phyloP scores from a whole-genome alignment of 2,113 vertebrate genomes.

The Anser cygnoides region DNA sequence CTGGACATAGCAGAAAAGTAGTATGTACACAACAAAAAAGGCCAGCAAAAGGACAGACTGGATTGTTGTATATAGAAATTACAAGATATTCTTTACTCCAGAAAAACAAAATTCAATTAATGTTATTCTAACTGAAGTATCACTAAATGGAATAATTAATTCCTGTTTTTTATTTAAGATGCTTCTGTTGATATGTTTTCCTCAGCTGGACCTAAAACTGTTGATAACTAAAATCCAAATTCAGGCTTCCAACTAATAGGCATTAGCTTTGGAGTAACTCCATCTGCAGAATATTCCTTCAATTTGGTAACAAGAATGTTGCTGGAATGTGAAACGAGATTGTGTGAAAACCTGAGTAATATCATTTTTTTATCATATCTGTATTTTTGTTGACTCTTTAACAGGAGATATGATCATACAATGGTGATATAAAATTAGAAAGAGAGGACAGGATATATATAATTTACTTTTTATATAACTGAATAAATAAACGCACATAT shows the following conservation, averaged over 20 bases:
- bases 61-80: not conserved
- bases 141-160: slow-evolving; percentile 21
- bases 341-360: not conserved
- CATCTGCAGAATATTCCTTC: not conserved
- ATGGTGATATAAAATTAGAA: not conserved
- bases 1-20: not conserved
- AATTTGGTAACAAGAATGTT: not conserved
- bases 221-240: not conserved
- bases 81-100: not conserved
- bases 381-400: not conserved
- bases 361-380: not conserved
- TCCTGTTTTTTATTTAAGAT: not conserved
- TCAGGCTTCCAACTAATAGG: not conserved
- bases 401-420: not conserved
- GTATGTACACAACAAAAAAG: not conserved
- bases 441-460: not conserved
- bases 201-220: not conserved
- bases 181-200: not conserved
- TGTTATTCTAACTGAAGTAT: not conserved
- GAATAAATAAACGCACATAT: not conserved
- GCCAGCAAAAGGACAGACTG: not conserved
- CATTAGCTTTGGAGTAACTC: not conserved
- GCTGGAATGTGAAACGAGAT: not conserved
- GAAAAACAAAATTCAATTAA: not conserved
- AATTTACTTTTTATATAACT: slow-evolving; percentile 13